These are phyloP conservation scores for Anolis apletophallus DNA, from an alignment of 2,797 vertebrate species.

Conservation along the genomic window DNA sequence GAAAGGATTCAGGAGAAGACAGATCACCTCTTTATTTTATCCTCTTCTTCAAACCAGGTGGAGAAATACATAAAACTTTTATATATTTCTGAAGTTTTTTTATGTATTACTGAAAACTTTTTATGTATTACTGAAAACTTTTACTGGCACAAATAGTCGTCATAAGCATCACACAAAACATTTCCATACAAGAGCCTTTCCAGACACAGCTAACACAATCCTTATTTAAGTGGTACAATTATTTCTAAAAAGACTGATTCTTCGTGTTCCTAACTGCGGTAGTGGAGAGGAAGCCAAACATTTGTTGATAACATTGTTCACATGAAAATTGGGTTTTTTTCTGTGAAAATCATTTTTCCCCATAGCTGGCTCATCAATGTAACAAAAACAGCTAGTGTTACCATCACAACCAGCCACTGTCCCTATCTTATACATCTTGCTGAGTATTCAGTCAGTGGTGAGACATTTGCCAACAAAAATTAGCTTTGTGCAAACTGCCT, in stretches of 20 bases:
- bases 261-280: not conserved
- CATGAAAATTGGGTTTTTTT: not conserved
- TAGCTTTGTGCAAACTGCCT: not conserved
- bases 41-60: not conserved
- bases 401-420: not conserved
- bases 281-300: not conserved
- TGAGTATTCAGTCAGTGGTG: not conserved
- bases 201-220: not conserved
- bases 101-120: no score
- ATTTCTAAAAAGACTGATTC: not conserved
- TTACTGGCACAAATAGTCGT: not conserved
- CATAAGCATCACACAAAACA: not conserved
- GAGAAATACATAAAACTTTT: constrained; percentile 49
- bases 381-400: not conserved
- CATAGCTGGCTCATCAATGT: not conserved
- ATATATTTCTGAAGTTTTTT: no score
- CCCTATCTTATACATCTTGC: not conserved
- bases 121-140: no score
- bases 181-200: not conserved
- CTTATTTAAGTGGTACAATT: not conserved
- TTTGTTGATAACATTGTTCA: not conserved
- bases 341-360: not conserved
- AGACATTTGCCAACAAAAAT: not conserved
- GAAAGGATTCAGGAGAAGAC: constrained; percentile 31
- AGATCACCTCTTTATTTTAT: not conserved